A percentile compares a stretch with the other conserved stretches of the same genome.
Evolutionary conservation across 2,113 vertebrate genomes (phyloP).

Genomic region (Hydropotes inermis): DNA sequence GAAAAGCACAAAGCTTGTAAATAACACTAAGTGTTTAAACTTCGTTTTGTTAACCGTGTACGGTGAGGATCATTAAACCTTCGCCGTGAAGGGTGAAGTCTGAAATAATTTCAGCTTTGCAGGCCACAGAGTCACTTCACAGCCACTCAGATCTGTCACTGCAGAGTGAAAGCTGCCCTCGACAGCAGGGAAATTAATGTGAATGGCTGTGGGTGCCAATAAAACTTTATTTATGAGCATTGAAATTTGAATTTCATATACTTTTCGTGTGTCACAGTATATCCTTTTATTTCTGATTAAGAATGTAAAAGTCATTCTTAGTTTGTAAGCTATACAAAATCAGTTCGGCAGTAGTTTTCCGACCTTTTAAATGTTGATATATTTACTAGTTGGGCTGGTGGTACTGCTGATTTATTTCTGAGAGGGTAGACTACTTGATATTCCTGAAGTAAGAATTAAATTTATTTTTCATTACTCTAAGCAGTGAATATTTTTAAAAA

Average conservation of each 20-base stretch:
- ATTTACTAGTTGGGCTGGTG: background rate
- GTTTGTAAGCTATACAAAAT: background rate
- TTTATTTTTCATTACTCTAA: background rate
- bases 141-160: background rate
- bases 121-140: background rate
- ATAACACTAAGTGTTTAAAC: background rate
- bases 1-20: background rate
- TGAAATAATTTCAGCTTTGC: background rate
- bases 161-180: background rate
- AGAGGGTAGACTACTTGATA: background rate
- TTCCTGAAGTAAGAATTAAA: background rate
- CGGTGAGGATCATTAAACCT: background rate
- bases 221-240: background rate
- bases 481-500: background rate
- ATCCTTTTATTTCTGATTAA: background rate
- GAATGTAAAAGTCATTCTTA: background rate
- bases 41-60: background rate
- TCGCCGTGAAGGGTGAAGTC: background rate
- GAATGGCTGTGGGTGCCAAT: background rate
- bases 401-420: background rate
- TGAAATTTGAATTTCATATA: background rate
- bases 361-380: background rate
- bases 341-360: background rate
- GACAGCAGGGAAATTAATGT: background rate
- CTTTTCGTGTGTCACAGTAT: background rate